phyloP scores from a whole-genome alignment of 2,113 vertebrate genomes.

The Plestiodon gilberti region DNA sequence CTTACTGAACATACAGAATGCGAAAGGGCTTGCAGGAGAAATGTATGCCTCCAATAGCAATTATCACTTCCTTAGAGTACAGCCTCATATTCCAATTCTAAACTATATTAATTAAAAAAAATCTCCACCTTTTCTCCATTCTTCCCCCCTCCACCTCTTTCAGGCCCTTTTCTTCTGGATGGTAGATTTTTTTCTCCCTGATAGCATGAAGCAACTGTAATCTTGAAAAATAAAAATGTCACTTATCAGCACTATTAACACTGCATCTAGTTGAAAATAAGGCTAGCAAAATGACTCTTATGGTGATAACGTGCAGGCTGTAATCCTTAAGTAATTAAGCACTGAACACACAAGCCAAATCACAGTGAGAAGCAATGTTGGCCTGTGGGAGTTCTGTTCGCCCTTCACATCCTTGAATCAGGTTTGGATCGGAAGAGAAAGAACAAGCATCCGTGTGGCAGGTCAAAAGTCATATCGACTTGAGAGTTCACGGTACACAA shows the following conservation, averaged over 20 bases:
- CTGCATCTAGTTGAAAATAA: neutral
- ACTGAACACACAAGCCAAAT: too few species aligned
- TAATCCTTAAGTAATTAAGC: neutral
- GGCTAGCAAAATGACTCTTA: neutral
- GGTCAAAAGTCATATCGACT: too few species aligned
- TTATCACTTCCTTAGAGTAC: neutral
- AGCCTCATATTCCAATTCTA: neutral
- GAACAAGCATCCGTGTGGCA: too few species aligned
- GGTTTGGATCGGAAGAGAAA: too few species aligned
- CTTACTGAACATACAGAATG: neutral
- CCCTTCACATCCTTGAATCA: too few species aligned
- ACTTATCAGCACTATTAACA: neutral
- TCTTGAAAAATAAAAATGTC: neutral
- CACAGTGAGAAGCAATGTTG: too few species aligned
- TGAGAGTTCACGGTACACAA: too few species aligned
- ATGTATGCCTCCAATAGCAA: neutral
- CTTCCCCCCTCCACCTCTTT: constrained; percentile 16
- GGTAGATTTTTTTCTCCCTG: neutral
- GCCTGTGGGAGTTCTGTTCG: too few species aligned
- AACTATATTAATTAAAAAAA: constrained; percentile 8
- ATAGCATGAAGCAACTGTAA: neutral
- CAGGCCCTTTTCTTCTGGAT: constrained; percentile 19
- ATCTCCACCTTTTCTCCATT: neutral
- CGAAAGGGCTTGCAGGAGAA: neutral
- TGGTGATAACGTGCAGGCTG: neutral